Percentiles rank a stretch among this genome's conserved stretches.
These are phyloP conservation scores for Arvicanthis niloticus DNA, from an alignment of 2,113 vertebrate genomes.

Conservation along the genomic window DNA sequence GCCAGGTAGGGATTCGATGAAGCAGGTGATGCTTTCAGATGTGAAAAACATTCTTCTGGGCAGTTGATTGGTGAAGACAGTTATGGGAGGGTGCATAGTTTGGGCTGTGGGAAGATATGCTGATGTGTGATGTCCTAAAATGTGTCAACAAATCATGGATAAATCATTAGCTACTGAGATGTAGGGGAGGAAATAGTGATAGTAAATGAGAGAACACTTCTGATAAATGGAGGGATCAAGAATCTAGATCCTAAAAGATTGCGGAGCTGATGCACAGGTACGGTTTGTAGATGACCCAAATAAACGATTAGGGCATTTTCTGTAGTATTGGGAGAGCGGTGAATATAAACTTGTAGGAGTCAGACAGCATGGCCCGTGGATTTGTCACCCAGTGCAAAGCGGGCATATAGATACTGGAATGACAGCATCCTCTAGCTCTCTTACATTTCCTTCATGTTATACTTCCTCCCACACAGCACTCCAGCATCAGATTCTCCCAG, in stretches of 20 bases:
- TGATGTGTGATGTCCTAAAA: background rate
- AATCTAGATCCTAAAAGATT: background rate
- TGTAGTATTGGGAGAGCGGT: background rate
- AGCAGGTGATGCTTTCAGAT: background rate
- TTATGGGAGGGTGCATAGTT: background rate
- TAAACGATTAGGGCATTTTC: background rate
- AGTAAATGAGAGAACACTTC: background rate
- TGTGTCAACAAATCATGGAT: background rate
- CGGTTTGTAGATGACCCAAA: background rate
- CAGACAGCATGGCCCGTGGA: background rate
- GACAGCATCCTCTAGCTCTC: no score
- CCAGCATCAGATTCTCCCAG: fast-evolving
- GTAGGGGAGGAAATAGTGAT: background rate
- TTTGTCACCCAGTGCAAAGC: background rate
- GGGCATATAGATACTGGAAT: no score
- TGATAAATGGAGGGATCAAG: background rate
- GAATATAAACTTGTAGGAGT: no score
- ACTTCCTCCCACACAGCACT: background rate
- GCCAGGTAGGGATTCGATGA: background rate
- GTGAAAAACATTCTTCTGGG: background rate
- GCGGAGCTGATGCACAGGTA: no score
- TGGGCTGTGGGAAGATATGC: background rate
- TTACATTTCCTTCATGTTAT: background rate
- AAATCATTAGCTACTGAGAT: background rate
- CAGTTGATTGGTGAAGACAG: background rate